These are phyloP conservation scores for Plectus sambesii DNA, from an alignment of 1,140 invertebrate species.

Conservation along the genomic window DNA sequence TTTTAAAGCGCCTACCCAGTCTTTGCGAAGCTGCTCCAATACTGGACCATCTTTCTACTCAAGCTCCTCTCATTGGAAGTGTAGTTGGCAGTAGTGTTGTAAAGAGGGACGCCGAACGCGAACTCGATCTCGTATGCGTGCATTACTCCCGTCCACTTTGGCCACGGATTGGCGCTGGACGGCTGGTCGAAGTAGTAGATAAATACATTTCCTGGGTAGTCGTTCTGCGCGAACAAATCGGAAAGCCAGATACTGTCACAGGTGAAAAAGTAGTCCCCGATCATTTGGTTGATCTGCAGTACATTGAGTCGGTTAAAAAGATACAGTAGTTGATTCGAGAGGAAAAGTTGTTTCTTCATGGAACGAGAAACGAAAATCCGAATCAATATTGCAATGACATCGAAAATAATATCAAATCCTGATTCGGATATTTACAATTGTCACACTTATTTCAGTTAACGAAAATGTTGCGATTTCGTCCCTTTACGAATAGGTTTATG, in stretches of 20 bases:
- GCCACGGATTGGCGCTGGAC: conserved; percentile 66
- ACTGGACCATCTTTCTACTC: conserved; percentile 36
- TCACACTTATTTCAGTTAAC: too few relatives aligned
- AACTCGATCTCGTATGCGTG: conserved; percentile 77
- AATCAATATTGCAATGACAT: too few relatives aligned
- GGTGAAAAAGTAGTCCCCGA: conserved; percentile 43
- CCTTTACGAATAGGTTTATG: too few relatives aligned
- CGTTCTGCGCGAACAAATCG: conserved; percentile 30
- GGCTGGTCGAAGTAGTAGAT: conserved; percentile 44
- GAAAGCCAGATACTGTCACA: conserved; percentile 43
- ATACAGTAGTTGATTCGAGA: too few relatives aligned
- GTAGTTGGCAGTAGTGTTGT: conserved; percentile 40
- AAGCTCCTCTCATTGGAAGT: conserved; percentile 25
- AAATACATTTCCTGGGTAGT: conserved; percentile 33
- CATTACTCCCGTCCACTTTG: conserved; percentile 85
- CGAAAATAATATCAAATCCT: too few relatives aligned
- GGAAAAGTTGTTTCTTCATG: too few relatives aligned
- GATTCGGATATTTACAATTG: too few relatives aligned
- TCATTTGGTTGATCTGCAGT: conserved; percentile 41
- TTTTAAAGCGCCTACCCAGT: conserved; percentile 28
- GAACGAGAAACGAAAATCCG: too few relatives aligned
- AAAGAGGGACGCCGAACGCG: conserved; percentile 43
- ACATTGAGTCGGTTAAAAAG: conserved; percentile 5
- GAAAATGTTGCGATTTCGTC: conserved; percentile 5
- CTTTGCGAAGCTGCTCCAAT: conserved; percentile 36